Evolutionary conservation across 1,140 invertebrate genomes (phyloP).

Genomic region (Phortica variegata): DNA sequence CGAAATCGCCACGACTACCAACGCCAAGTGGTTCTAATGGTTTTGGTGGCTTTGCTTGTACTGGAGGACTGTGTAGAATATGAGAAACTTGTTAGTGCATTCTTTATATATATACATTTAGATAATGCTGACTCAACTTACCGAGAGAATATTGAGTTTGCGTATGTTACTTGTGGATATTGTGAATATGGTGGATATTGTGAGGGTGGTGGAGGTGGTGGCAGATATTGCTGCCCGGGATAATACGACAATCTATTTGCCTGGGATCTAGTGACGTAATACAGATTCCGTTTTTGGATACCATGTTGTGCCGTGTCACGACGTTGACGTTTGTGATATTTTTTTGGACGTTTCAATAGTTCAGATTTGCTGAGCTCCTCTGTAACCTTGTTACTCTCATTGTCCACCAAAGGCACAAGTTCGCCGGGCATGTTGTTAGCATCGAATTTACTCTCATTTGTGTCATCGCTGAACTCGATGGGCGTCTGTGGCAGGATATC

Average conservation of each 20-base stretch:
- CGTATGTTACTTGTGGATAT: too few species aligned
- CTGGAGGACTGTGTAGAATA: too few species aligned
- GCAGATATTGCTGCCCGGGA: constrained; percentile 15
- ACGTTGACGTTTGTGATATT: constrained; percentile 31
- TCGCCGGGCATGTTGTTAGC: constrained; percentile 12
- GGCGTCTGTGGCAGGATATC: constrained; percentile 38
- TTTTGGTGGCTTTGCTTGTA: too few species aligned
- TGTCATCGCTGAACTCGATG: constrained; percentile 23
- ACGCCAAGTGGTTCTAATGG: constrained; percentile 1
- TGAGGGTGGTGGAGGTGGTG: neutral
- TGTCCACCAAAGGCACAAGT: constrained; percentile 11
- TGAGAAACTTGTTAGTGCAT: too few species aligned
- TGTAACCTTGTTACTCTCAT: constrained; percentile 4
- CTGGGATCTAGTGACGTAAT: neutral
- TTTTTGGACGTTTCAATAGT: constrained; percentile 35
- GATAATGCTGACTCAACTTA: too few species aligned
- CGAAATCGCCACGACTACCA: neutral
- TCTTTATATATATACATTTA: too few species aligned
- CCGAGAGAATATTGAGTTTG: too few species aligned
- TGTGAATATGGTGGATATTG: too few species aligned
- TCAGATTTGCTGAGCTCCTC: constrained; percentile 23
- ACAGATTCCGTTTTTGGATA: too few species aligned
- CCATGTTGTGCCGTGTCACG: constrained; percentile 20
- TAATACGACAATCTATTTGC: neutral
- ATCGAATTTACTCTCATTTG: constrained; percentile 9